phyloP scores from a whole-genome alignment of 2,113 vertebrate genomes.

The Ochotona princeps region DNA sequence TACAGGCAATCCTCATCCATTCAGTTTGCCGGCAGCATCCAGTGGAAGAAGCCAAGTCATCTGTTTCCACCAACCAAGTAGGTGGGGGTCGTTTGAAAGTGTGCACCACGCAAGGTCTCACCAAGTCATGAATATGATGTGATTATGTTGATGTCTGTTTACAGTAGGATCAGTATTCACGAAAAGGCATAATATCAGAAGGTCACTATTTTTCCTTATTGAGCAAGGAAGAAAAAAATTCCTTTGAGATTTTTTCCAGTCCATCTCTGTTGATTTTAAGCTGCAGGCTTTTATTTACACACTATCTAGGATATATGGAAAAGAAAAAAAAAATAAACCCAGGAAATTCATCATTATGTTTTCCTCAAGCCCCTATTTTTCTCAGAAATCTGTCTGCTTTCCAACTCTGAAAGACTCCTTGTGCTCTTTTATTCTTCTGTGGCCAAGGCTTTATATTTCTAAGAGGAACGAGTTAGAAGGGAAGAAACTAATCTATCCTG shows the following conservation, averaged over 20 bases:
- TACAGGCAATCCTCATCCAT: neutral
- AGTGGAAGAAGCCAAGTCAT: neutral
- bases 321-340: neutral
- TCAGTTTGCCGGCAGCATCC: neutral
- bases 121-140: neutral
- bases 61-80: neutral
- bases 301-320: neutral
- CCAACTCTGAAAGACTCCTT: neutral
- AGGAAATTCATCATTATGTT: neutral
- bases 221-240: neutral
- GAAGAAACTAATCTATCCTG: neutral
- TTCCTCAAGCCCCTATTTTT: neutral
- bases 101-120: neutral
- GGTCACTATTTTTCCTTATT: neutral
- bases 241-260: neutral
- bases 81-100: neutral
- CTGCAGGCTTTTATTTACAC: neutral
- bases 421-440: neutral
- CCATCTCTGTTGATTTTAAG: neutral
- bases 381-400: neutral
- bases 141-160: neutral
- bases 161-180: accelerated
- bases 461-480: neutral
- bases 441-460: neutral
- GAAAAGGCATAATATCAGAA: neutral